Evolutionary conservation across 2,888 invertebrate genomes (phyloP), one percentile per base, ranked within the genome.

Genomic region (Lithophane leautieri): DNA sequence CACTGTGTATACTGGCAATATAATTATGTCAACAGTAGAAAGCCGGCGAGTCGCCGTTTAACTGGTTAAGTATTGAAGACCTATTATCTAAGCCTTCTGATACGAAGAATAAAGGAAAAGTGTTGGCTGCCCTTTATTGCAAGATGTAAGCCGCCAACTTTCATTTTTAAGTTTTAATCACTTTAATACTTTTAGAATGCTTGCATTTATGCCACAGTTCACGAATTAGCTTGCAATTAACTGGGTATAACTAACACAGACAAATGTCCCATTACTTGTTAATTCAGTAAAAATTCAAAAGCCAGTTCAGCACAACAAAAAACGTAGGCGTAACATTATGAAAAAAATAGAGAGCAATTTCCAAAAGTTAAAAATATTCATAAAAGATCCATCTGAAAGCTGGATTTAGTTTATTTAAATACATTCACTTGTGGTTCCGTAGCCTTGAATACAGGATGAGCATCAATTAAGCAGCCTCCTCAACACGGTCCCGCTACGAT

Each of bases 391-490:
- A 76, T 63, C 73, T 75, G 78, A 66, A 86, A 81, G 66, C 73
- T 69, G 82, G 75, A 76, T 87, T 87, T 78, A 76, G 82, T 81
- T 84, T 82, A 93, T 83, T 83, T 93, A 93, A 88, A 89, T 91
- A 87, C 91, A 89, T 91, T 92, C 90, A 91, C 91, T 91, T 90
- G 90, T 91, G 91, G 90, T 92, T 91, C 90, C 91, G 89, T 92
- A 92, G 93, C 94, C 92, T 92, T 93, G 93, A 94, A 94, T 94
- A 92, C 88, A 90, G 91, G 91, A 93, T 93, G 93, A 93, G 92
- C 93, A 93, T 93, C 93, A 94, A 94, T 94, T 94, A 94, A 88
- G 91, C 89, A 92, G 89, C 87, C 88, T 90, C 82, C 90, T 90
- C 89, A 89, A 88, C 90, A 85, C 88, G 84, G 86, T 81, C 88